phyloP scores from a whole-genome alignment of 2,888 invertebrate species.

The Thymelicus sylvestris region DNA sequence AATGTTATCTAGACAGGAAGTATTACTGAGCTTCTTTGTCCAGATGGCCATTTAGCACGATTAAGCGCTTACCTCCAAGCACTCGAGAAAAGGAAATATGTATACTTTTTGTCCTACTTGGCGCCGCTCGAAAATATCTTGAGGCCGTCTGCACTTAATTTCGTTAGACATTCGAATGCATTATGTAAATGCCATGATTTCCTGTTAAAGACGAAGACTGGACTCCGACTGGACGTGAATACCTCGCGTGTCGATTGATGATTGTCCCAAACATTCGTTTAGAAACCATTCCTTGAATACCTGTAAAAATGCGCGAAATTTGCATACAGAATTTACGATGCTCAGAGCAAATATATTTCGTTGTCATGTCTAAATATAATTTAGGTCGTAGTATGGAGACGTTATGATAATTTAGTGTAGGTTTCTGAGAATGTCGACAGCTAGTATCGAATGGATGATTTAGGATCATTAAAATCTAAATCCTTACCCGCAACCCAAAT shows the following conservation, averaged over 20 bases:
- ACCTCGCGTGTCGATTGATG: constrained; percentile 65
- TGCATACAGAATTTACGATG: constrained; percentile 73
- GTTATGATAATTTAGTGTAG: constrained; percentile 63
- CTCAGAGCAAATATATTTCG: constrained; percentile 62
- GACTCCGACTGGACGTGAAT: constrained; percentile 51
- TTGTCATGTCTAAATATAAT: constrained; percentile 72
- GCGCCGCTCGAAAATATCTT: constrained; percentile 65
- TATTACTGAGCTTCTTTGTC: constrained; percentile 48
- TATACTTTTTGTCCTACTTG: constrained; percentile 54
- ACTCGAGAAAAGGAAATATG: constrained; percentile 40
- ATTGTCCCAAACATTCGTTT: constrained; percentile 56
- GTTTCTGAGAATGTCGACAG: constrained; percentile 65
- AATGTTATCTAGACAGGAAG: constrained; percentile 59
- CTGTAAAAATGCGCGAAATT: constrained; percentile 63
- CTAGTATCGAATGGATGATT: constrained; percentile 59
- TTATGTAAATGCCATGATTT: constrained; percentile 74
- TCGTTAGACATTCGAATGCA: constrained; percentile 71
- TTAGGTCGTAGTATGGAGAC: constrained; percentile 72
- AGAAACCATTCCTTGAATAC: constrained; percentile 62
- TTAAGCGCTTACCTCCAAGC: constrained; percentile 37
- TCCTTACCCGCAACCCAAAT: constrained; percentile 48
- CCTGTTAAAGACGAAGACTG: constrained; percentile 62
- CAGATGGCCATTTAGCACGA: constrained; percentile 44
- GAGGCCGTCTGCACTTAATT: constrained; percentile 59
- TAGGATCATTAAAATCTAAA: constrained; percentile 67